These are phyloP conservation scores for Cygnus olor DNA, from an alignment of 2,797 vertebrate genomes.

Conservation along the genomic window DNA sequence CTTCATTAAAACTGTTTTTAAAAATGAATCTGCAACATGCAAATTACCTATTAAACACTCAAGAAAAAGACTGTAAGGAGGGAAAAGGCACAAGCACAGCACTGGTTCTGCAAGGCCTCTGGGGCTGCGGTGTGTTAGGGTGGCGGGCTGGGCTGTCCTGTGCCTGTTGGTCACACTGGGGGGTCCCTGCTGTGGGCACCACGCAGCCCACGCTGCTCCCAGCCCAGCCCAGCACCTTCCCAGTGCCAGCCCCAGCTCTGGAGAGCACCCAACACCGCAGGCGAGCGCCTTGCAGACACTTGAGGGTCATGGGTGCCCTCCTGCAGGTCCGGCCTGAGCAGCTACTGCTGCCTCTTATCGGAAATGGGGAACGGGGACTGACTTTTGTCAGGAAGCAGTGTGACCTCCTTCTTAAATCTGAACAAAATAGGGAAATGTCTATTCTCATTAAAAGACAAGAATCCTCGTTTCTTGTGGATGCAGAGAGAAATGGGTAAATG, in stretches of 20 bases:
- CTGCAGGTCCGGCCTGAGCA: background rate
- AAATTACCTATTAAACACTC: background rate
- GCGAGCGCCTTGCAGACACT: background rate
- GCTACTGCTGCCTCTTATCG: background rate
- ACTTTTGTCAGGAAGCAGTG: background rate
- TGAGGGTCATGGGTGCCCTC: background rate
- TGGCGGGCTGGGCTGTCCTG: background rate
- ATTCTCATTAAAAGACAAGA: background rate
- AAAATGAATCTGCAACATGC: background rate
- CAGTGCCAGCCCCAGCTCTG: background rate
- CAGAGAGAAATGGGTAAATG: background rate
- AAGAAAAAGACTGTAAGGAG: background rate
- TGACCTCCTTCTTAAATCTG: background rate
- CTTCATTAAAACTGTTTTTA: background rate
- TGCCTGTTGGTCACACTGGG: background rate
- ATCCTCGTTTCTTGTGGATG: background rate
- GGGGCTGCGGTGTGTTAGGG: background rate
- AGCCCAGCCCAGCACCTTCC: background rate
- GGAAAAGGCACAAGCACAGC: background rate
- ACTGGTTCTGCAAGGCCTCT: background rate
- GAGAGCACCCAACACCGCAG: background rate
- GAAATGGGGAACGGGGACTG: background rate
- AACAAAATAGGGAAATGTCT: background rate
- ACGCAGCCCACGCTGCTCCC: too few relatives aligned
- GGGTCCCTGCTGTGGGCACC: too few relatives aligned